Evolutionary conservation across 2,797 vertebrate genomes (phyloP).

Genomic region (Tympanoctomys barrerae): DNA sequence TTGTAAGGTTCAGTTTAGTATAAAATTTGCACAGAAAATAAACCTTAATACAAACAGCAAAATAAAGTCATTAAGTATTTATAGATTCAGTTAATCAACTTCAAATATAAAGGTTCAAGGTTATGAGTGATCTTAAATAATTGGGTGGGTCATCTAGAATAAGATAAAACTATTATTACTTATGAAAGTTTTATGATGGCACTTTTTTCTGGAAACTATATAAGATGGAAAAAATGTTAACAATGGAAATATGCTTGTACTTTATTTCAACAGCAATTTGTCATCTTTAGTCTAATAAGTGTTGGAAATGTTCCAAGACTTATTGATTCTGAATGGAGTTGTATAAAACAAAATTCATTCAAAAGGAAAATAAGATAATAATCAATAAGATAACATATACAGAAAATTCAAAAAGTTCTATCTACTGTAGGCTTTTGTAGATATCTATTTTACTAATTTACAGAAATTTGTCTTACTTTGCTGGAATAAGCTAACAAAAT

Average conservation of each 20-base stretch:
- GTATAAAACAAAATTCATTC: constrained; percentile 70
- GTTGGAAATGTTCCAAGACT: constrained; percentile 69
- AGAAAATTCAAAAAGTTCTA: constrained; percentile 78
- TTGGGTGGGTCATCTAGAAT: constrained; percentile 3
- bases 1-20: background rate
- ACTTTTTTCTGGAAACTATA: constrained; percentile 66
- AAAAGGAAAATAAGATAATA: constrained; percentile 62
- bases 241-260: constrained; percentile 59
- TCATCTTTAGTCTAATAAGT: constrained; percentile 76
- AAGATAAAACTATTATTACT: constrained; percentile 64
- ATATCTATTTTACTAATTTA: constrained; percentile 87
- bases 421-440: constrained; percentile 81
- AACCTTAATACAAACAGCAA: background rate
- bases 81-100: background rate
- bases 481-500: constrained; percentile 75
- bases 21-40: constrained; percentile 19
- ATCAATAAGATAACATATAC: constrained; percentile 80
- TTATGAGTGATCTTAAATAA: constrained; percentile 50
- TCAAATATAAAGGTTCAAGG: constrained; percentile 21
- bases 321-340: constrained; percentile 66
- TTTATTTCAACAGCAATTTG: constrained; percentile 77
- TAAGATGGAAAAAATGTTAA: constrained; percentile 60
- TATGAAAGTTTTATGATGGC: constrained; percentile 55
- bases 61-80: constrained; percentile 46
- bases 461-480: constrained; percentile 81